Evolutionary conservation across 2,888 invertebrate species (phyloP).

Genomic region (Tetheella fluctuosa): DNA sequence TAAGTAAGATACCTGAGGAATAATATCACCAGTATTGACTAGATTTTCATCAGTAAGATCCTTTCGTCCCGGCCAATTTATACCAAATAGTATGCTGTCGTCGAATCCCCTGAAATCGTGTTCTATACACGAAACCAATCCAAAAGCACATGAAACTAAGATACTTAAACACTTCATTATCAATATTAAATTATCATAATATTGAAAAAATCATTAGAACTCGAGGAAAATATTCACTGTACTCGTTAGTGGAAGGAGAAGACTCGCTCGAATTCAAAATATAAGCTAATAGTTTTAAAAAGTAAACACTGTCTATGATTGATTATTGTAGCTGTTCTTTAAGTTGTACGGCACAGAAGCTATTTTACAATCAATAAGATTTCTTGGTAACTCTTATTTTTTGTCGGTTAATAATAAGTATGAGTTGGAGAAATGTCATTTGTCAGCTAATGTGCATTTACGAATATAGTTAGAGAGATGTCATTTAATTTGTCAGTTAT

Average conservation of each 20-base stretch:
- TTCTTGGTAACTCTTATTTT: conserved; percentile 23
- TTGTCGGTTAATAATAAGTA: conserved; percentile 30
- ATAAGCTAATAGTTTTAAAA: conserved; percentile 24
- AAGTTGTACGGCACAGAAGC: not conserved
- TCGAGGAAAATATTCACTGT: conserved; percentile 11
- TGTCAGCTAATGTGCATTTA: conserved; percentile 43
- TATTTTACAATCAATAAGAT: not conserved
- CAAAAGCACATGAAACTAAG: conserved; percentile 49
- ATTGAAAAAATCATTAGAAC: conserved; percentile 22
- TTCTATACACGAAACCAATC: conserved; percentile 58
- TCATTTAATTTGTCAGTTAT: too few species aligned
- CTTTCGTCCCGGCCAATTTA: conserved; percentile 88
- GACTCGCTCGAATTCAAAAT: conserved; percentile 12
- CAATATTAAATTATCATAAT: conserved; percentile 35
- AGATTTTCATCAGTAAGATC: conserved; percentile 49
- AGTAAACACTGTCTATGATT: not conserved
- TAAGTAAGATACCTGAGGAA: conserved; percentile 49
- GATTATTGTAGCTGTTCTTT: not conserved
- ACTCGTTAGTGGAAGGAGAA: too few species aligned
- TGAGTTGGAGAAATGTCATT: conserved; percentile 73
- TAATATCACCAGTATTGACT: conserved; percentile 52
- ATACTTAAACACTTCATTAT: conserved; percentile 59
- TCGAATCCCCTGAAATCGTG: conserved; percentile 91
- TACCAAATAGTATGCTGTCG: conserved; percentile 91
- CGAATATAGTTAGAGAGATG: too few species aligned